Percentiles rank a stretch among this genome's conserved stretches.
phyloP scores from a whole-genome alignment of 2,797 vertebrate species.

The Myiotriccus ornatus region DNA sequence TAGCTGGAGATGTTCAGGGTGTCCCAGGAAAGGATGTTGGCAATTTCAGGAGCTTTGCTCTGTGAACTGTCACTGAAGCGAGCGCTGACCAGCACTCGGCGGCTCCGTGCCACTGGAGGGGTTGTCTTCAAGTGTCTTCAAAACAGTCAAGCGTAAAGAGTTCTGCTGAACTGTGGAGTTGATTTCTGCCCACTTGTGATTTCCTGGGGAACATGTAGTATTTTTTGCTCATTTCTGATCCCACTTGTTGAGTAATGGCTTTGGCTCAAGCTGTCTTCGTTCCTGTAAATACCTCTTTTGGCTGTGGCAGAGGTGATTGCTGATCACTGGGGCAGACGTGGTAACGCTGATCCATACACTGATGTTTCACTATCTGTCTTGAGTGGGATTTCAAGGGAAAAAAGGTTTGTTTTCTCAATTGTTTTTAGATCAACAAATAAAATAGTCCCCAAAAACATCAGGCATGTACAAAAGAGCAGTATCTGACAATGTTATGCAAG shows the following conservation, averaged over 20 bases:
- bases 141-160: neutral
- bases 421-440: neutral
- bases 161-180: neutral
- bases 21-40: neutral
- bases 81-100: neutral
- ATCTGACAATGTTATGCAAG: neutral
- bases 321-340: neutral
- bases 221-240: neutral
- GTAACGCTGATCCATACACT: neutral
- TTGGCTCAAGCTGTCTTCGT: neutral
- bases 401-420: neutral
- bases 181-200: neutral
- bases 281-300: neutral
- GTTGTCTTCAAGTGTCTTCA: neutral
- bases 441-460: neutral
- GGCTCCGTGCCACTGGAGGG: fast-evolving
- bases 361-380: neutral
- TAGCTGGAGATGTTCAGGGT: neutral
- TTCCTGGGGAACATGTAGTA: neutral
- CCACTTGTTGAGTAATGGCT: neutral
- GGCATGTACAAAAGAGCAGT: neutral
- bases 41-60: neutral
- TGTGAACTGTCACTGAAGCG: neutral
- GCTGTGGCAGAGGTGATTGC: neutral
- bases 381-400: neutral